Evolutionary conservation across 2,888 invertebrate genomes (phyloP).

Genomic region (Timandra comae): DNA sequence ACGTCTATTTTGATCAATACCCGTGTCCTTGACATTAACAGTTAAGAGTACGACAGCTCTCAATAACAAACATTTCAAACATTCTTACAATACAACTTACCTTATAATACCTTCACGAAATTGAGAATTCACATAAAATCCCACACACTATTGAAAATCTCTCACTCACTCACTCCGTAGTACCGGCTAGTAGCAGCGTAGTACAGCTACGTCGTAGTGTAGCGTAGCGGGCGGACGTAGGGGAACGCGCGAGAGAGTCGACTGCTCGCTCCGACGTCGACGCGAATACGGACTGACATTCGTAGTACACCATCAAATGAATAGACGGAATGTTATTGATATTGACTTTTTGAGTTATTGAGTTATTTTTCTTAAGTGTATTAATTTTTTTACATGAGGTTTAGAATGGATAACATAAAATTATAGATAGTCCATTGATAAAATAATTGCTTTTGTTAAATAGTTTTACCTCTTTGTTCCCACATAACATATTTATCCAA

Average conservation of each 20-base stretch:
- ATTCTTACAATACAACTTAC: conserved; percentile 35
- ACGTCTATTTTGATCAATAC: conserved; percentile 59
- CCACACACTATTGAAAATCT: conserved; percentile 37
- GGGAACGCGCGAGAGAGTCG: conserved; percentile 52
- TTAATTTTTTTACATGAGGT: too few relatives aligned
- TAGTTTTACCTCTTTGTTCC: too few relatives aligned
- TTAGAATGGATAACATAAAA: too few relatives aligned
- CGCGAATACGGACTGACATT: conserved; percentile 53
- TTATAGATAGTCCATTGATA: too few relatives aligned
- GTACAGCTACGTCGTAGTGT: conserved; percentile 3
- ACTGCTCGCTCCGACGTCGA: conserved; percentile 54
- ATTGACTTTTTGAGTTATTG: too few relatives aligned
- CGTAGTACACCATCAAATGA: conserved; percentile 38
- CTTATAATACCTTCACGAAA: conserved; percentile 9
- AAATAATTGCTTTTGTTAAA: too few relatives aligned
- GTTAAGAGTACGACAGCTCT: conserved; percentile 32
- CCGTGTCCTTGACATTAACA: conserved; percentile 69
- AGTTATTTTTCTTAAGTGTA: too few relatives aligned
- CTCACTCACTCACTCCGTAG: conserved; percentile 37
- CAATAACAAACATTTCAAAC: conserved; percentile 47
- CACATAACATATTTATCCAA: too few relatives aligned
- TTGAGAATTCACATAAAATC: conserved; percentile 31
- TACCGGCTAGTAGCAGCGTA: conserved; percentile 33
- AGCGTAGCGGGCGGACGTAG: conserved; percentile 44
- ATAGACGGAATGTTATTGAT: conserved; percentile 10